A percentile compares a stretch with the other conserved stretches of the same genome.
phyloP scores from a whole-genome alignment of 2,113 vertebrate species.

The Clinocottus analis region DNA sequence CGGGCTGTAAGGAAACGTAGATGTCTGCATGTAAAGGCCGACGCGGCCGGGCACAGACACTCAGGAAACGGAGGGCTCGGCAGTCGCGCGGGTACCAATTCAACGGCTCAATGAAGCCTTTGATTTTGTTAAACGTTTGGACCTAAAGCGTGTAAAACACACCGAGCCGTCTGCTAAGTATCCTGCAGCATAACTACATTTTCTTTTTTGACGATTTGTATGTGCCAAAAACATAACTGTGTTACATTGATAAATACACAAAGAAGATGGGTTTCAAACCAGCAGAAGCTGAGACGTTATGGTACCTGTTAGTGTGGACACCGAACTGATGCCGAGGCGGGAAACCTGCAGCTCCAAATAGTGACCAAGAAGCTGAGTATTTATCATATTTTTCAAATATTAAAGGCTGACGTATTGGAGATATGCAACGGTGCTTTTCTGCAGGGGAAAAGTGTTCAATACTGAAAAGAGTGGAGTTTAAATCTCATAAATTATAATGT shows the following conservation, averaged over 20 bases:
- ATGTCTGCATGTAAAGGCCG: constrained; percentile 52
- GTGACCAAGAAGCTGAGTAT: too few relatives aligned
- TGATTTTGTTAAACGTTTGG: not conserved
- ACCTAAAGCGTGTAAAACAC: not conserved
- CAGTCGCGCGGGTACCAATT: constrained; percentile 3
- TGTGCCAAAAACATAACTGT: not conserved
- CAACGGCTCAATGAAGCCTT: constrained; percentile 35
- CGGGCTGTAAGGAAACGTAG: constrained; percentile 62
- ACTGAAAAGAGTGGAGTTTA: not conserved
- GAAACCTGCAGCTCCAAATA: not conserved
- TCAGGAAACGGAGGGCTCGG: constrained; percentile 43
- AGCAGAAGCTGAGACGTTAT: too few relatives aligned
- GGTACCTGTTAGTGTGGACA: too few relatives aligned
- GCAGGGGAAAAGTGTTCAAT: not conserved
- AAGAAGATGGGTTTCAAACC: not conserved
- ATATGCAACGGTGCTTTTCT: not conserved
- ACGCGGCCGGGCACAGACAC: constrained; percentile 43
- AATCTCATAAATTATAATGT: not conserved
- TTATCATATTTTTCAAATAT: too few relatives aligned
- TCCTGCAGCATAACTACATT: not conserved
- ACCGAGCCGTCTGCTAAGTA: not conserved
- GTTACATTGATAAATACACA: not conserved
- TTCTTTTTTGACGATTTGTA: not conserved
- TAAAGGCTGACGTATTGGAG: too few relatives aligned
- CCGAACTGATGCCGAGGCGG: too few relatives aligned